phyloP scores from a whole-genome alignment of 1,140 invertebrate species.

The Drosophila equinoxialis region DNA sequence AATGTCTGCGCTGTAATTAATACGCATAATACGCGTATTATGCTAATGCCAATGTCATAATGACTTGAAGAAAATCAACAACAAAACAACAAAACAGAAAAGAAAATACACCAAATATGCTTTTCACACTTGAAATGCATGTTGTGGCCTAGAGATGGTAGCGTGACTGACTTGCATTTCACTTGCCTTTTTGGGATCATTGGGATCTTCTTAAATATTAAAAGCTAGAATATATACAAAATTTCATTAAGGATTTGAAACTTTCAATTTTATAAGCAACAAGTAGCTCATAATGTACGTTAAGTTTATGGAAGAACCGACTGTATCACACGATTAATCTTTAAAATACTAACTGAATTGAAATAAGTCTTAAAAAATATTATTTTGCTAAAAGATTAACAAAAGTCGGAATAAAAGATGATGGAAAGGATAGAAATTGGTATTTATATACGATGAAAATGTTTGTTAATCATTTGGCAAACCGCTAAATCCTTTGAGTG shows the following conservation, averaged over 20 bases:
- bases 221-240: background rate
- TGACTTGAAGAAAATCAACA: constrained; percentile 53
- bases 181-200: no score
- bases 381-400: no score
- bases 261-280: background rate
- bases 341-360: no score
- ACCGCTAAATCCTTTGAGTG: no score
- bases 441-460: no score
- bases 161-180: background rate
- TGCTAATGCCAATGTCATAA: constrained; percentile 73
- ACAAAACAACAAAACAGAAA: constrained; percentile 17
- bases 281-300: background rate
- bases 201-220: no score
- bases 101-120: constrained; percentile 58
- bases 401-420: no score
- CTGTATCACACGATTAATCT: no score
- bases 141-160: constrained; percentile 20
- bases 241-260: background rate
- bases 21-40: constrained; percentile 81
- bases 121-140: constrained; percentile 67
- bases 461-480: no score
- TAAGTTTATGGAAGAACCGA: background rate
- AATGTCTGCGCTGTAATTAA: constrained; percentile 79
- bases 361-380: no score
- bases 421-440: no score